Evolutionary conservation across 2,888 invertebrate species (phyloP).

Genomic region (Cheilosia soror): DNA sequence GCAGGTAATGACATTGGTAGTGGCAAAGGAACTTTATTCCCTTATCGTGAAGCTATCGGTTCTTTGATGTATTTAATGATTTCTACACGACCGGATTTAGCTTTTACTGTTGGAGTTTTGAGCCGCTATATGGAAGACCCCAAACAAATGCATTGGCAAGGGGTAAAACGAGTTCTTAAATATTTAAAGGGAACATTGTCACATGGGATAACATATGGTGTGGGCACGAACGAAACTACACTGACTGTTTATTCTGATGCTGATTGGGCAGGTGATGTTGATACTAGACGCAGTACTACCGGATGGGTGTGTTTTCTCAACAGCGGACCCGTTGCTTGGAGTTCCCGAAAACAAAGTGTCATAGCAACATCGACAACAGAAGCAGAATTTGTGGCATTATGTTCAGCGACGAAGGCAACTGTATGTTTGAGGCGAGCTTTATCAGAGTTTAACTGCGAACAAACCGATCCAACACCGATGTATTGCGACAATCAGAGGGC

Average conservation of each 20-base stretch:
- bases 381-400: conserved; percentile 24
- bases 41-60: conserved; percentile 62
- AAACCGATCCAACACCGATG: conserved; percentile 20
- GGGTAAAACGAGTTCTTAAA: conserved; percentile 61
- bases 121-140: conserved; percentile 57
- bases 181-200: conserved; percentile 2
- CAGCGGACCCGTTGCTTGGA: background rate
- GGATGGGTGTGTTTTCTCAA: conserved; percentile 37
- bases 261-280: conserved; percentile 12
- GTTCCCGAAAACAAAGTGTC: conserved; percentile 21
- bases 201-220: conserved; percentile 10
- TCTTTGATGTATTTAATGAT: conserved; percentile 52
- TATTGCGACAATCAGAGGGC: conserved; percentile 52
- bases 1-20: background rate
- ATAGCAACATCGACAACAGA: background rate
- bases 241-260: conserved; percentile 33
- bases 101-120: conserved; percentile 35
- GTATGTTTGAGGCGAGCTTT: conserved; percentile 8
- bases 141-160: conserved; percentile 48
- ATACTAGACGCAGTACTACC: conserved; percentile 25
- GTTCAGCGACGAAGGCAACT: conserved; percentile 9
- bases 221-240: conserved; percentile 1
- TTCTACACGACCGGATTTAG: conserved; percentile 57
- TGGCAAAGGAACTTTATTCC: conserved; percentile 17
- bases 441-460: background rate